Evolutionary conservation across 1,140 invertebrate genomes (phyloP), one percentile per base, ranked within the genome.

Genomic region (Pantala flavescens): DNA sequence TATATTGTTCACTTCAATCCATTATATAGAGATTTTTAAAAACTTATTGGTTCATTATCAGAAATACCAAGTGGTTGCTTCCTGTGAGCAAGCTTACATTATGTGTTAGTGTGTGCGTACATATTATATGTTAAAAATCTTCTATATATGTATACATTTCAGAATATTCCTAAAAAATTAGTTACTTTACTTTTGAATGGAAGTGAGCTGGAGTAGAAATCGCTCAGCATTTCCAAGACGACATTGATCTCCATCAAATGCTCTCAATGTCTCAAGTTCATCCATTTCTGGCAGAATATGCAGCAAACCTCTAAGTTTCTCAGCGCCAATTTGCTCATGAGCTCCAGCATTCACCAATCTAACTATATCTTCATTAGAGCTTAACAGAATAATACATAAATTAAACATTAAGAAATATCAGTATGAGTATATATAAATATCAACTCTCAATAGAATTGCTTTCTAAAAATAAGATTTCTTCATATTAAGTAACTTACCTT

Each of bases 261-360:
- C 88, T 79, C 91, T 92, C 43, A 98, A 84, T 89, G 96, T 93
- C 81, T 96, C 94, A 71, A 93, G 86, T 84, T 98, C 97, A 80
- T 98, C 96, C 63, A 94, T 86, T 82, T 96, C 93, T 0, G 97
- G 97, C 71, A 99, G 82, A 70, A 98, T 92, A 83, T 97, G 97
- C 10, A 98, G 84, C 3, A 99, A 86, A 14, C 95, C 95, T 2
- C 93, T 87, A 5, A 99, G 83, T 80, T 95, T 92, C 84, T 99
- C 97, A 0, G 93, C 89, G 0, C 97, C 97, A 73, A 98, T 94
- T 77, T 94, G 91, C 76, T 93, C 91, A 80, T 96, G 93, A 16
- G 89, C 88, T 0, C 96, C 95, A 74, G 93, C 89, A 73, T 86
- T 85, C 49, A 99, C 93, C 76, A 97, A 84, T 74, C 91, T 88